Base-by-base conservation (phyloP, 2,888 invertebrate species). In the Lasioglossum zephyrum region DNA sequence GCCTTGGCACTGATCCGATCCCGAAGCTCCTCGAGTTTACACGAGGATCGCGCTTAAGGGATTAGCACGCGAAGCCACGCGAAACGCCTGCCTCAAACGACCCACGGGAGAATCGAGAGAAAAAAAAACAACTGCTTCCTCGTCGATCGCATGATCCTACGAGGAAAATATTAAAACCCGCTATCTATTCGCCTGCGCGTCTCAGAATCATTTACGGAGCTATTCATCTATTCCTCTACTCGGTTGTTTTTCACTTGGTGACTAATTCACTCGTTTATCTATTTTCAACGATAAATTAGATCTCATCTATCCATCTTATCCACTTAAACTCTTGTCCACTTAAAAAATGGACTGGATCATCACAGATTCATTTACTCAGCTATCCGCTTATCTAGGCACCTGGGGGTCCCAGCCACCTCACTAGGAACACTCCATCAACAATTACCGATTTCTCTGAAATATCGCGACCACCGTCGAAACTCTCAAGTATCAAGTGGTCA, bases 1-100 rank as follows among this genome's bases (percentile, higher is more conserved):
- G 90, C 90, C 89, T 92, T 93, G 89, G 87, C 90, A 92, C 90
- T 87, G 92, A 90, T 92, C 90, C 90, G 90, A 91, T 92, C 86
- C 88, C 81, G 84, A 88, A 82, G 86, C 85, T 90, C 84, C 82
- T 83, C 77, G 89, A 83, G 82, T 88, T 89, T 91, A 87, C 89
- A 91, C 84, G 88, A 74, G 89, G 82, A 87, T 90, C 90, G 83
- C 81, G 90, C 89, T 90, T 90, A 90, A 88, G 79, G 90, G 90
- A 90, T 90, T 90, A 90, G 85, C 90, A 82, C 88, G 89, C 84
- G 89, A 90, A 90, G 87, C 90, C 89, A 87, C 83, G 89, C 84
- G 90, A 83, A 84, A 90, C 82, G 78, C 60, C 79, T 60, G 81
- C 82, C 72, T 76, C 72, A 69, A 84, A 78, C 77, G 85, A 88